Evolutionary conservation across 2,113 vertebrate genomes (phyloP).

Genomic region (Oryzias curvinotus): DNA sequence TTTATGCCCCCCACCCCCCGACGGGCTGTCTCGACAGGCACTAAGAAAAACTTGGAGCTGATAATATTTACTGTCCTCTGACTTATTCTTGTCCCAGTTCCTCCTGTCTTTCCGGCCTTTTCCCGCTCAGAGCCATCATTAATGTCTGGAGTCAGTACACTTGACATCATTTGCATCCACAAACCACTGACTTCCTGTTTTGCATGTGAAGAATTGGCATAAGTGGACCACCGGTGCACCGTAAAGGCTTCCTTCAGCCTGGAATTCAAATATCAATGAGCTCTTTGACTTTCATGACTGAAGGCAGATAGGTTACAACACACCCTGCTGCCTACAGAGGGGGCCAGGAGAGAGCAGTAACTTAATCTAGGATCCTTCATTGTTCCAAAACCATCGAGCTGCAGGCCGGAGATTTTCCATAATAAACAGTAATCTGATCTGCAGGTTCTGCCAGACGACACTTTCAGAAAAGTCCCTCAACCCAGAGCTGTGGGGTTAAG

Average conservation of each 20-base stretch:
- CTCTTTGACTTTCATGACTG: conserved; percentile 68
- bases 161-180: too few relatives aligned
- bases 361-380: conserved; percentile 61
- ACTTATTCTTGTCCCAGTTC: too few relatives aligned
- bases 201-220: conserved; percentile 5
- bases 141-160: too few relatives aligned
- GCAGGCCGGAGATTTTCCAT: conserved; percentile 47
- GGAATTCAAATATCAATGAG: conserved; percentile 63
- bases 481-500: conserved; percentile 9
- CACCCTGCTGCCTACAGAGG: conserved; percentile 5
- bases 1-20: too few relatives aligned
- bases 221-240: background rate
- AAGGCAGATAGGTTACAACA: conserved; percentile 1
- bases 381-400: conserved; percentile 41
- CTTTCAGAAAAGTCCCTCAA: background rate
- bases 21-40: too few relatives aligned
- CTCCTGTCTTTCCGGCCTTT: too few relatives aligned
- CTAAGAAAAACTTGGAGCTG: too few relatives aligned
- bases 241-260: conserved; percentile 5
- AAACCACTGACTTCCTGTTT: too few relatives aligned
- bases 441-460: conserved; percentile 3
- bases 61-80: too few relatives aligned
- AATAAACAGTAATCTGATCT: conserved; percentile 61
- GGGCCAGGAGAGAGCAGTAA: conserved; percentile 34
- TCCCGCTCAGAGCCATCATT: too few relatives aligned